phyloP scores from a whole-genome alignment of 2,888 invertebrate species.

The Melanotus villosus region DNA sequence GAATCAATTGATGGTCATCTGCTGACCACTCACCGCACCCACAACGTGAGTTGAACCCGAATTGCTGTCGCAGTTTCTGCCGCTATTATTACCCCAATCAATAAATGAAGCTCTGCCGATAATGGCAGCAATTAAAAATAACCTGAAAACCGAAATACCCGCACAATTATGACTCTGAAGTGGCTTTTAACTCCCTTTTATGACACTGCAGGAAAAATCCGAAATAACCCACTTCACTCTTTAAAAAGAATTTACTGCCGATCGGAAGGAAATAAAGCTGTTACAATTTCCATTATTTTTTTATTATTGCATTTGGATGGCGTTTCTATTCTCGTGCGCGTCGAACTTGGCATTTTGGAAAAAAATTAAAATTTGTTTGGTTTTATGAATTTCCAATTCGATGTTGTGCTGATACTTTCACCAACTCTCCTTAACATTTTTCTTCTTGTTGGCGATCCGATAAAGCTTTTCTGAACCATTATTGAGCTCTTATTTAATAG shows the following conservation, averaged over 20 bases:
- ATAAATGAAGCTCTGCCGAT: constrained; percentile 34
- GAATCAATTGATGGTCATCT: constrained; percentile 39
- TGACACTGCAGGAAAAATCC: constrained; percentile 6
- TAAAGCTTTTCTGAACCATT: too few species aligned
- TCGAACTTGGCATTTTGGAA: neutral
- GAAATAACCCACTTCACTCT: neutral
- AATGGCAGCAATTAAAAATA: constrained; percentile 34
- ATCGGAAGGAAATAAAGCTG: neutral
- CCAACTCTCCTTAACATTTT: too few species aligned
- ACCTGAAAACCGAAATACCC: constrained; percentile 20
- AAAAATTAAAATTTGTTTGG: too few species aligned
- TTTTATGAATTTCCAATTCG: too few species aligned
- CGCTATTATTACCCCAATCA: constrained; percentile 36
- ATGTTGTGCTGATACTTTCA: too few species aligned
- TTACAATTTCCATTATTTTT: constrained; percentile 15
- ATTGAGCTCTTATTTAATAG: too few species aligned
- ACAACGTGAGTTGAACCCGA: constrained; percentile 39
- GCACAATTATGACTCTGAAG: constrained; percentile 10
- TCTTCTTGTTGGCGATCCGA: too few species aligned
- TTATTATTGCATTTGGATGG: neutral
- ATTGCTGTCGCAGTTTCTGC: constrained; percentile 33
- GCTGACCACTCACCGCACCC: constrained; percentile 37
- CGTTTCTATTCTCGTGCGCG: neutral
- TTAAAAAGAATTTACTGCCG: constrained; percentile 7
- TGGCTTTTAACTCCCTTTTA: constrained; percentile 20